Base-by-base conservation (phyloP, 2,797 vertebrate genomes). In the Manis pentadactyla region DNA sequence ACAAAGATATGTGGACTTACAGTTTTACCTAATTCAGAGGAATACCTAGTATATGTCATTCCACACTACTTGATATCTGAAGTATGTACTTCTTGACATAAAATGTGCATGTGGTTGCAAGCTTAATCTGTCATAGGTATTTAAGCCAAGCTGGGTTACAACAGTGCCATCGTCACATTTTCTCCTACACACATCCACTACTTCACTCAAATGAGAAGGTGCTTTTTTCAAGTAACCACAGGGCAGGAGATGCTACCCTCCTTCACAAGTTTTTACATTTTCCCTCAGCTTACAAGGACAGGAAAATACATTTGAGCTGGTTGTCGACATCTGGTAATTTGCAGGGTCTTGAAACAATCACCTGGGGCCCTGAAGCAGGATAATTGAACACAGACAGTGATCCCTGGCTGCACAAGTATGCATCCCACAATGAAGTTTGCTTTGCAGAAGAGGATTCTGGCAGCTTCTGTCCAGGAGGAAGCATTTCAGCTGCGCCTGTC, bases 351-450 rank as follows among this genome's bases (percentile, higher is more conserved):
- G 97, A 98, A 98, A 83, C 77, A 97, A 90, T 93, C 87, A 71
- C 91, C 77, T 97, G 96, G 96, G 95, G 90, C 94, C 95, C 84
- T 66, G 34, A 64, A 46, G 86, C 87, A 94, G n/a, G 93, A 21
- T 86, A 96, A 97, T 95, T 98, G 97, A 96, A 98, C 90, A 49
- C 96, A 97, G 25, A 51, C 93, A 71, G 75, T 0, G 0, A 90
- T 96, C 97, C 97, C 97, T 98, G 98, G 98, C 88, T 69, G 34
- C 89, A 95, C 91, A 98, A 27, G 92, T 98, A 97, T 98, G 97
- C 31, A 90, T 92, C 92, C 91, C 9, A 63, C 83, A 10, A 19
- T 89, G 68, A 83, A 77, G 82, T 95, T 9, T 90, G 59, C 68
- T 96, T 39, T 87, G 53, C 63, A 90, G 34, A 57, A 79, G 74